Conservation (phyloP, 2,888 invertebrate genomes). For the Blastobasis lacticolella region DNA sequence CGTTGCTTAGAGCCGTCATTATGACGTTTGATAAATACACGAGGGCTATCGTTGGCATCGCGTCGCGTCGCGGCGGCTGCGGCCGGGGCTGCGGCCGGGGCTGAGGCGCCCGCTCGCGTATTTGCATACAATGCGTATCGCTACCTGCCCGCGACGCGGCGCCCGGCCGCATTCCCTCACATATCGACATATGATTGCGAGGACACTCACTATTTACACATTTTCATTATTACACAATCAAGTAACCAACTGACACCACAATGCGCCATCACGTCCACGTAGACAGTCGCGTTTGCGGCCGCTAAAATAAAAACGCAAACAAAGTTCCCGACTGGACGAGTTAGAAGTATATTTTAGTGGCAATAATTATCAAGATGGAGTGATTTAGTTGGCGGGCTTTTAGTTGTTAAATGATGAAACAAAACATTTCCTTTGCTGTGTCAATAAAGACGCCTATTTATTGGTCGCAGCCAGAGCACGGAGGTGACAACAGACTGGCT, state of each 20-base stretch:
- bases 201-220: neutral
- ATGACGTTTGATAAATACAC: constrained; percentile 53
- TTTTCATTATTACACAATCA: neutral
- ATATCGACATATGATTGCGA: neutral
- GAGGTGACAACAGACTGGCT: constrained; percentile 43
- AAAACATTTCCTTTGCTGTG: constrained; percentile 19
- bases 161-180: neutral
- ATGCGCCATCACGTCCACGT: constrained; percentile 5
- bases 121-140: constrained; percentile 63
- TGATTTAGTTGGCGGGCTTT: constrained; percentile 25
- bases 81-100: too few relatives aligned
- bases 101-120: constrained; percentile 13
- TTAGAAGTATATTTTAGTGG: constrained; percentile 25
- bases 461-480: constrained; percentile 21
- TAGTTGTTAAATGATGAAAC: constrained; percentile 27
- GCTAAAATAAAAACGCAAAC: constrained; percentile 13
- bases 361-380: constrained; percentile 23
- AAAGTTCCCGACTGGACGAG: constrained; percentile 15
- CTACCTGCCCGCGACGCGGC: neutral
- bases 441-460: constrained; percentile 39
- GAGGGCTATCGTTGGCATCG: constrained; percentile 46
- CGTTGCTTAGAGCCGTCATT: constrained; percentile 39
- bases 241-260: neutral
- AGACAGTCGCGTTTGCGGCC: constrained; percentile 11
- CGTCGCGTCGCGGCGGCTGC: constrained; percentile 23